Evolutionary conservation across 2,888 invertebrate species (phyloP).

Genomic region (Scotopteryx bipunctaria): DNA sequence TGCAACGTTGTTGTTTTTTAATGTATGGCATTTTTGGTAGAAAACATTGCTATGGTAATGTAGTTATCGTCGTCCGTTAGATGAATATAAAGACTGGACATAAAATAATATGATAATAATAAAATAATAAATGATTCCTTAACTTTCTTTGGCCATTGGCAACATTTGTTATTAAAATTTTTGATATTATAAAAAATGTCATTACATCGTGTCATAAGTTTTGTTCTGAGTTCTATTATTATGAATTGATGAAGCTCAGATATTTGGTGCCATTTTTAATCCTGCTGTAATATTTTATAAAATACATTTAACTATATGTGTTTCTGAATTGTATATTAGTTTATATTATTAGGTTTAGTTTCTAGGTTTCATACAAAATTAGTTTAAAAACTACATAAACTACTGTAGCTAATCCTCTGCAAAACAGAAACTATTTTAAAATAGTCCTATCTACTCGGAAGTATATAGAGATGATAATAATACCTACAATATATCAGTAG

Average conservation of each 20-base stretch:
- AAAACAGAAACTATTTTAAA: too few relatives aligned
- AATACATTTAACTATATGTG: not conserved
- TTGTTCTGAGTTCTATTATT: not conserved
- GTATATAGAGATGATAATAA: too few relatives aligned
- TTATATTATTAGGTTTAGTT: not conserved
- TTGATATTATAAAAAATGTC: not conserved
- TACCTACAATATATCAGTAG: too few relatives aligned
- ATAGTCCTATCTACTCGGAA: too few relatives aligned
- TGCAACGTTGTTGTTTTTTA: too few relatives aligned
- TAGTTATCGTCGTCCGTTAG: too few relatives aligned
- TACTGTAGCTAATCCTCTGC: too few relatives aligned
- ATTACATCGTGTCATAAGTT: not conserved
- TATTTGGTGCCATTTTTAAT: constrained; percentile 10
- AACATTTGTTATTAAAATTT: not conserved
- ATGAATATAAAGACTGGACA: too few relatives aligned
- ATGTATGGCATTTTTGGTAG: too few relatives aligned
- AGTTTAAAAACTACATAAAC: not conserved
- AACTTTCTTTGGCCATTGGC: not conserved
- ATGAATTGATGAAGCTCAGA: not conserved
- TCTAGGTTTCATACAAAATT: not conserved
- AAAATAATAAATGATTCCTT: not conserved
- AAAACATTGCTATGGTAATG: too few relatives aligned
- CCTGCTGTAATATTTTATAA: constrained; percentile 1
- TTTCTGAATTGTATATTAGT: not conserved
- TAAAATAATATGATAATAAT: not conserved